phyloP scores from a whole-genome alignment of 2,888 invertebrate genomes.

The Drosophila subquinaria region DNA sequence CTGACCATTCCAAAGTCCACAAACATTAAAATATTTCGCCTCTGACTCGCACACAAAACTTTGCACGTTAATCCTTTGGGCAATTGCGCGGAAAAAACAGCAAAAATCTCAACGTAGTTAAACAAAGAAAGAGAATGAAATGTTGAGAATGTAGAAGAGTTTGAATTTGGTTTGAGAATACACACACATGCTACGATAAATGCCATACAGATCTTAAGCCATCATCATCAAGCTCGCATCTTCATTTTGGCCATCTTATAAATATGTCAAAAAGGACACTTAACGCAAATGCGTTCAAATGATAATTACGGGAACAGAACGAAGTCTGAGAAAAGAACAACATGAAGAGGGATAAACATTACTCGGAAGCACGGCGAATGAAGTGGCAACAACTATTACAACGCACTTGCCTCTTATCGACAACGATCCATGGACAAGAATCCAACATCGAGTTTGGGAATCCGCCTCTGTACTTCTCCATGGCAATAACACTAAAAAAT shows the following conservation, averaged over 20 bases:
- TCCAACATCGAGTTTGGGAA: constrained; percentile 30
- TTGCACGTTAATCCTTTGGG: constrained; percentile 56
- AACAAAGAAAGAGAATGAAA: constrained; percentile 1
- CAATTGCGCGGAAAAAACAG: constrained; percentile 68
- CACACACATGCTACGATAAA: constrained; percentile 2
- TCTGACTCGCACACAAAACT: constrained; percentile 41
- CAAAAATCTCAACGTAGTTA: background rate
- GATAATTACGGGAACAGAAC: constrained; percentile 70
- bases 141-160: constrained; percentile 32
- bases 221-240: constrained; percentile 36
- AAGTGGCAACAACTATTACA: constrained; percentile 81
- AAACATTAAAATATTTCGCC: constrained; percentile 39
- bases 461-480: constrained; percentile 64
- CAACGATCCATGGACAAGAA: constrained; percentile 17
- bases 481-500: constrained; percentile 84
- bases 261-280: constrained; percentile 82
- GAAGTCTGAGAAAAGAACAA: constrained; percentile 36
- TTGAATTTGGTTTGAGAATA: background rate
- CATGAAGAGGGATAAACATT: constrained; percentile 51
- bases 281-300: constrained; percentile 78
- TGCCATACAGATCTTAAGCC: constrained; percentile 12
- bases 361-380: constrained; percentile 55
- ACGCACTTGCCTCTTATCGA: constrained; percentile 76
- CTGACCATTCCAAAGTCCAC: constrained; percentile 55
- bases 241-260: constrained; percentile 66